Percentiles rank a stretch among this genome's conserved stretches.
phyloP scores from a whole-genome alignment of 2,797 vertebrate species.

The Ctenopoma kingsleyae region DNA sequence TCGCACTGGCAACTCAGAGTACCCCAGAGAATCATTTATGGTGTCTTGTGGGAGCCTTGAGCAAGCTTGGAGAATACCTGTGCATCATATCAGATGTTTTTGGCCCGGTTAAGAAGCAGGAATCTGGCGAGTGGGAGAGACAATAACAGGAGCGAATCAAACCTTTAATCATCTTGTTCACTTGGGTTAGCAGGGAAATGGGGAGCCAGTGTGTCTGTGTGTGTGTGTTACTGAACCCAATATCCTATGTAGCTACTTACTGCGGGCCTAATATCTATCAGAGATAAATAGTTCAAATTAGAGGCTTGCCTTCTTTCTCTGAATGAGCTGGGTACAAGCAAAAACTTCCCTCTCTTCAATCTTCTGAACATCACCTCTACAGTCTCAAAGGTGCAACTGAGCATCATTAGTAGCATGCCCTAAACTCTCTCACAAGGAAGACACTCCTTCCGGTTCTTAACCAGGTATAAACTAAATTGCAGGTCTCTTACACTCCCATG shows the following conservation, averaged over 20 bases:
- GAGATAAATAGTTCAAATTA: conserved; percentile 75
- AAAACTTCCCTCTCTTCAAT: conserved; percentile 22
- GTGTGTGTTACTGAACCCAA: conserved; percentile 35
- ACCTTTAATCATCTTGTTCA: conserved; percentile 77
- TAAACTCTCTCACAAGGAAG: conserved; percentile 19
- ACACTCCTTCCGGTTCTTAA: conserved; percentile 33
- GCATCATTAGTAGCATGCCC: conserved; percentile 33
- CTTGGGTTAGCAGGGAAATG: conserved; percentile 60
- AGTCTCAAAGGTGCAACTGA: conserved; percentile 35
- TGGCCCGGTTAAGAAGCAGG: conserved; percentile 64
- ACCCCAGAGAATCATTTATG: conserved; percentile 63
- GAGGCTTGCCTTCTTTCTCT: conserved; percentile 48
- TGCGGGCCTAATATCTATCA: conserved; percentile 57
- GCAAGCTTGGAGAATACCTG: conserved; percentile 67
- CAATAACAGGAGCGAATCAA: conserved; percentile 78
- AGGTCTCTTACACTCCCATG: conserved; percentile 25
- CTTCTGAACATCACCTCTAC: conserved; percentile 18
- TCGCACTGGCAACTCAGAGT: conserved; percentile 61
- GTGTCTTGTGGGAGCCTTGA: conserved; percentile 53
- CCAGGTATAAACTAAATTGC: conserved; percentile 44
- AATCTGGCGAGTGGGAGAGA: conserved; percentile 69
- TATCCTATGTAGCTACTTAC: conserved; percentile 59
- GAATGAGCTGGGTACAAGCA: conserved; percentile 31
- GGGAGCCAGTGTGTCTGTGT: conserved; percentile 29
- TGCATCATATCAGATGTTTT: conserved; percentile 61